Base-by-base conservation (phyloP, 1,140 invertebrate genomes). In the Calliphora vicina region DNA sequence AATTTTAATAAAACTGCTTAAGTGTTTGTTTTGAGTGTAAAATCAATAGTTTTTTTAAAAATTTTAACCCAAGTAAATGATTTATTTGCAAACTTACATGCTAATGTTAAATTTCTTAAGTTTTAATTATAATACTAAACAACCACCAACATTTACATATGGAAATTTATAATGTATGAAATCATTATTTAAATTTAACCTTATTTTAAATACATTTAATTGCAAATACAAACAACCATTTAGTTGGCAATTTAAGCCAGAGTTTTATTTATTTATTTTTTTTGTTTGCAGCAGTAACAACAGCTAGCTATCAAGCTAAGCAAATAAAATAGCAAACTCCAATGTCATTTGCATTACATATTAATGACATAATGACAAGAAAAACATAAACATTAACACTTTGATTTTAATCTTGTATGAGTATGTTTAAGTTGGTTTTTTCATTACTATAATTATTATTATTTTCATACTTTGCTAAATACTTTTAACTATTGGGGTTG, bases 361-460 rank as follows among this genome's bases (percentile, higher is more conserved):
- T 78, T 78, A 78, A 78, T 78, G 74, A 78, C 74, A 78, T 78
- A 78, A 78, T 78, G 74, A 78, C 74, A 78, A 78, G 74, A 78
- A 76, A 78, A 78, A 78, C 74, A 78, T 78, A 78, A 78, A 78
- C 74, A 78, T 78, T 78, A 78, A 43, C 74, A 78, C 74, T 78
- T 78, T 78, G 74, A 78, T 78, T 78, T 78, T 78, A 78, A 78
- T 78, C 74, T 67, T n/a, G n/a, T n/a, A n/a, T n/a, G n/a, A n/a
- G n/a, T n/a, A n/a, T n/a, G n/a, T n/a, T n/a, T n/a, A n/a, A n/a
- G n/a, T n/a, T n/a, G n/a, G n/a, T n/a, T n/a, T n/a, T n/a, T n/a
- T n/a, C n/a, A n/a, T n/a, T n/a, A n/a, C n/a, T n/a, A n/a, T n/a
- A n/a, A n/a, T n/a, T n/a, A n/a, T n/a, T n/a, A n/a, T 8, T 67